Evolutionary conservation across 2,113 vertebrate species (phyloP).

Genomic region (Opisthocomus hoazin): DNA sequence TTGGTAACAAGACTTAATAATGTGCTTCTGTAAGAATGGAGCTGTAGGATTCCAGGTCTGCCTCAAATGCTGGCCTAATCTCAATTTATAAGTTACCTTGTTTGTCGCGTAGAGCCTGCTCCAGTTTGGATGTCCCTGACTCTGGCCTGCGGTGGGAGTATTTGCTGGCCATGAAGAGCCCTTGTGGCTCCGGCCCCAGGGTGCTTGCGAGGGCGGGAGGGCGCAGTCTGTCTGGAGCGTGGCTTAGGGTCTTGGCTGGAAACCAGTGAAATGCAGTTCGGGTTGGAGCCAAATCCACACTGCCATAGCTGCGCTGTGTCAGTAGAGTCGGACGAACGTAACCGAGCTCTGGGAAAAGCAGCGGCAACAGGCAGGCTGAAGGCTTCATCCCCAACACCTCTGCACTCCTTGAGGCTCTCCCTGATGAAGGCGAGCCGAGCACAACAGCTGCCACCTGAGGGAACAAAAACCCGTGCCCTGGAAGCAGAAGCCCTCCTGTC

Average conservation of each 20-base stretch:
- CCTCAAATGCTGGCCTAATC: neutral
- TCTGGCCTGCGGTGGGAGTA: neutral
- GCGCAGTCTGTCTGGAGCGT: neutral
- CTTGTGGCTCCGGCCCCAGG: neutral
- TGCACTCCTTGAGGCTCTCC: neutral
- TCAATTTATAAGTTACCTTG: neutral
- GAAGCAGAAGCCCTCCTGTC: neutral
- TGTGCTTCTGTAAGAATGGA: neutral
- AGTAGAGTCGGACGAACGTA: neutral
- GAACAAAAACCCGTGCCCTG: neutral
- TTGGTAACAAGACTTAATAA: neutral
- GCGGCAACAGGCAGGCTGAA: neutral
- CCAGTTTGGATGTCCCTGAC: neutral
- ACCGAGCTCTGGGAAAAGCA: neutral
- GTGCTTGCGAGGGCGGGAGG: neutral
- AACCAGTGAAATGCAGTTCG: neutral
- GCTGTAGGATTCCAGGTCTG: neutral
- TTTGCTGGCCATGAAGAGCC: neutral
- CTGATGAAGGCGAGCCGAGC: neutral
- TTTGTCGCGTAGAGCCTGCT: neutral
- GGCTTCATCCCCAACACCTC: neutral
- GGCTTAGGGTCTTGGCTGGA: neutral
- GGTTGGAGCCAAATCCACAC: neutral
- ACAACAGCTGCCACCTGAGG: no score
- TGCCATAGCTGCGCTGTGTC: neutral